Base-by-base conservation (phyloP, 2,113 vertebrate species). In the Megalops atlanticus region DNA sequence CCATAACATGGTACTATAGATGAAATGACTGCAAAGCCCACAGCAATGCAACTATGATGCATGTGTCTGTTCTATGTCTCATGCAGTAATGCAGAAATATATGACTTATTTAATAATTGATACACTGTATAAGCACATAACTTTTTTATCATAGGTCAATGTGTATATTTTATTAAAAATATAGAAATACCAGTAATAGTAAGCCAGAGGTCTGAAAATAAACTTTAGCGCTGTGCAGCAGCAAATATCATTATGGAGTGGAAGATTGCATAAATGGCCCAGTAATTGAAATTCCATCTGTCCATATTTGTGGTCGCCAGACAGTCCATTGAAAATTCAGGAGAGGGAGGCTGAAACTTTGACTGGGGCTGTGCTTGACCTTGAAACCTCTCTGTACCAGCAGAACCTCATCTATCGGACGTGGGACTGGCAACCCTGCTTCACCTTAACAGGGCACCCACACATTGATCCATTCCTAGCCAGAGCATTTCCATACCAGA, bases 211-310 rank as follows among this genome's bases (percentile, higher is more conserved):
- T 82, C 68, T 21, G 78, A 87, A 85, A 84, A 90, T 89, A 88
- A 88, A 87, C 82, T 78, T 83, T 82, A 88, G 77, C 33, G 86
- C 88, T 90, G 88, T 89, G 91, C 84, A 85, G 86, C 86, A 85
- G 86, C 87, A 86, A 83, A 89, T 86, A 90, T 92, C 90, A 88
- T 92, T 92, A 90, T 91, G 85, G 89, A 80, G 85, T 86, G 84
- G 84, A 91, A 89, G 85, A 92, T 87, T 91, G 86, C 81, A 91
- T 92, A 88, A 92, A 92, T 88, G 74, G 78, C 83, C 81, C 79
- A 86, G 86, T 91, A 90, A 93, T 89, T 90, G 86, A 87, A 93
- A 91, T 86, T 89, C 86, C 92, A 93, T 92, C 92, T 93, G 93
- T 86, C 76, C 38, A 31, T 54, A 45, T 70, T 80, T 81, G 78